phyloP scores from a whole-genome alignment of 1,140 invertebrate genomes.

The Caenorhabditis inopinata region DNA sequence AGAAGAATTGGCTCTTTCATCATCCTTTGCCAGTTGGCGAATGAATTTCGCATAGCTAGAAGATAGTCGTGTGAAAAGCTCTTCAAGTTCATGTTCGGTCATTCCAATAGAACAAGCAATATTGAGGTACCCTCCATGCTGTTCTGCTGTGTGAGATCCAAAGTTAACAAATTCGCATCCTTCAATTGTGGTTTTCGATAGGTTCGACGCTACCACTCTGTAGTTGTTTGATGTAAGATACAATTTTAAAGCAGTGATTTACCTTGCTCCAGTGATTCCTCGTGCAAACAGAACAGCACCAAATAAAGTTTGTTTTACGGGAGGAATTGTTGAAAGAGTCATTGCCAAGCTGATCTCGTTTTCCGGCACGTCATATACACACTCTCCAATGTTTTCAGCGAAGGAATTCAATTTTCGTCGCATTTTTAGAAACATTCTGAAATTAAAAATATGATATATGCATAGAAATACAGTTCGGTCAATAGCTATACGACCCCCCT shows the following conservation, averaged over 20 bases:
- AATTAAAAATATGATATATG: not conserved
- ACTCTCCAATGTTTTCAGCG: slow-evolving; percentile 45
- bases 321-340: slow-evolving; percentile 47
- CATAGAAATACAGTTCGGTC: too few species aligned
- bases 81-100: slow-evolving; percentile 46
- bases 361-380: slow-evolving; percentile 42
- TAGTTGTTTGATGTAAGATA: not conserved
- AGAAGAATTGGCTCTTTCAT: not conserved
- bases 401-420: slow-evolving; percentile 36
- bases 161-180: slow-evolving; percentile 49
- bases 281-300: slow-evolving; percentile 45
- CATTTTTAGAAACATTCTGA: slow-evolving; percentile 31
- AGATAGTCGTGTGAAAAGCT: slow-evolving; percentile 41
- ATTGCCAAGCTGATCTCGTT: slow-evolving; percentile 48
- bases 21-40: not conserved
- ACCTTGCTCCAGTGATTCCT: slow-evolving; percentile 50
- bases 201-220: slow-evolving; percentile 36
- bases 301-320: slow-evolving; percentile 43
- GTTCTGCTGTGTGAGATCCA: slow-evolving; percentile 45
- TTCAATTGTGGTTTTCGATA: slow-evolving; percentile 28
- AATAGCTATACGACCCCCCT: too few species aligned
- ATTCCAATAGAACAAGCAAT: slow-evolving; percentile 51
- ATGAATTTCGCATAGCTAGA: slow-evolving; percentile 13
- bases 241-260: not conserved
- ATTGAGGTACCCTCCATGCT: slow-evolving; percentile 49